Evolutionary conservation across 1,140 invertebrate species (phyloP).

Genomic region (Drosophila bifasciata): DNA sequence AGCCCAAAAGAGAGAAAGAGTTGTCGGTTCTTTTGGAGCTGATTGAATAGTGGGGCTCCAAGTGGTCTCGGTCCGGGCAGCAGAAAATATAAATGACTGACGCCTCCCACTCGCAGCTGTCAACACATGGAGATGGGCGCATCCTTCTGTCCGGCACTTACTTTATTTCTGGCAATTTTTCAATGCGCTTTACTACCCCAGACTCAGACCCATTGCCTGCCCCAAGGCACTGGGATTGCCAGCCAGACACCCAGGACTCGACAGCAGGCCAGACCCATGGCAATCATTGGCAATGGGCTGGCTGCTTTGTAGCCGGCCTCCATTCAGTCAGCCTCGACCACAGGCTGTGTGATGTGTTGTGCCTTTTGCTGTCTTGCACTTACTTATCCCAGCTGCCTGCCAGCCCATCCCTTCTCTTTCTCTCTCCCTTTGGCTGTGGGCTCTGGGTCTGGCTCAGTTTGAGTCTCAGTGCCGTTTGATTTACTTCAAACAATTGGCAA

Average conservation of each 20-base stretch:
- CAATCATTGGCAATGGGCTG: conserved; percentile 61
- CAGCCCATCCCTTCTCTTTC: conserved; percentile 7
- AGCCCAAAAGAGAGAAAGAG: conserved; percentile 53
- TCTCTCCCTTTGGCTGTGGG: conserved; percentile 1
- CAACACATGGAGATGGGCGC: conserved; percentile 43
- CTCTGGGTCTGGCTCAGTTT: neutral
- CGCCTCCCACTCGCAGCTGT: conserved; percentile 45
- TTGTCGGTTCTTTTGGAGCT: conserved; percentile 40
- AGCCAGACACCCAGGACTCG: conserved; percentile 32
- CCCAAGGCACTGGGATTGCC: neutral
- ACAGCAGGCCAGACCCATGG: conserved; percentile 35
- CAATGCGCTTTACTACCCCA: conserved; percentile 73
- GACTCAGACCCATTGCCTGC: conserved; percentile 32
- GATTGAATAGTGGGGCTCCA: conserved; percentile 76
- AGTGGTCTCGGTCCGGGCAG: conserved; percentile 17
- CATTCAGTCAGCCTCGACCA: conserved; percentile 46
- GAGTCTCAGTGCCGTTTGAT: conserved; percentile 65
- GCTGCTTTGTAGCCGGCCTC: conserved; percentile 44
- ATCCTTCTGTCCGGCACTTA: conserved; percentile 47
- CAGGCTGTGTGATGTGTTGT: conserved; percentile 62
- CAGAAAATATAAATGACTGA: conserved; percentile 73
- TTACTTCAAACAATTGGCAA: conserved; percentile 82
- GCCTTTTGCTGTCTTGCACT: conserved; percentile 62
- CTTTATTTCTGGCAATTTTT: conserved; percentile 76
- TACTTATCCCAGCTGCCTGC: conserved; percentile 47